Conservation (phyloP, 2,888 invertebrate species). For the Scrobipalpa atriplicella region DNA sequence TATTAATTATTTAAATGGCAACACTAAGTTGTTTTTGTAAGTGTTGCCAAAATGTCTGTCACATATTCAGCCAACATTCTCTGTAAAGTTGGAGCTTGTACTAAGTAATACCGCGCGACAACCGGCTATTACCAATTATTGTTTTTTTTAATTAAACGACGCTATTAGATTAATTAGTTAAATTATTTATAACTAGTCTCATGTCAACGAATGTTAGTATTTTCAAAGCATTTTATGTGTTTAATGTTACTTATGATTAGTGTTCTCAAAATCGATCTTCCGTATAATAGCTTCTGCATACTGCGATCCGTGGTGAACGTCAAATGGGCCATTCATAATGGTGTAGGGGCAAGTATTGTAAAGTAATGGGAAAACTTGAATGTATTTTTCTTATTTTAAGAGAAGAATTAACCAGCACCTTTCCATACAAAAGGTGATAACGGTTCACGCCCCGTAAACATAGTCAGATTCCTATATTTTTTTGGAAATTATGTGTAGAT, state of each 20-base stretch:
- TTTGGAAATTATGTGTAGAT: no score
- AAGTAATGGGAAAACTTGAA: no score
- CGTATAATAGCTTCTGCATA: constrained; percentile 27
- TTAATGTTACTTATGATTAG: constrained; percentile 35
- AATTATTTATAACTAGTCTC: constrained; percentile 47
- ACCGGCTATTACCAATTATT: constrained; percentile 27
- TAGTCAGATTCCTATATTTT: no score
- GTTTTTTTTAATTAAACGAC: constrained; percentile 26
- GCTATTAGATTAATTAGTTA: constrained; percentile 33
- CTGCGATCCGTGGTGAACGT: constrained; percentile 7
- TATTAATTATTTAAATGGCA: no score
- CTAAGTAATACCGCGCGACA: neutral
- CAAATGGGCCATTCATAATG: neutral
- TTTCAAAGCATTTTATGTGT: constrained; percentile 40
- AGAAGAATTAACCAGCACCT: no score
- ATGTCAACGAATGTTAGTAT: constrained; percentile 48
- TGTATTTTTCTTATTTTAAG: no score
- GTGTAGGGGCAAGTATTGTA: no score
- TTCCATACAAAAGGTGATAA: no score
- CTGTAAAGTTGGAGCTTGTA: neutral
- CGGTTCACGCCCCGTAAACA: no score
- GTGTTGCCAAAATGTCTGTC: neutral
- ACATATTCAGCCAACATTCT: neutral
- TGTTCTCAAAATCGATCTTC: constrained; percentile 38
- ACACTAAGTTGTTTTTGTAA: neutral